These are phyloP conservation scores for Lutraria lutraria DNA, from an alignment of 2,888 invertebrate species.

Conservation along the genomic window DNA sequence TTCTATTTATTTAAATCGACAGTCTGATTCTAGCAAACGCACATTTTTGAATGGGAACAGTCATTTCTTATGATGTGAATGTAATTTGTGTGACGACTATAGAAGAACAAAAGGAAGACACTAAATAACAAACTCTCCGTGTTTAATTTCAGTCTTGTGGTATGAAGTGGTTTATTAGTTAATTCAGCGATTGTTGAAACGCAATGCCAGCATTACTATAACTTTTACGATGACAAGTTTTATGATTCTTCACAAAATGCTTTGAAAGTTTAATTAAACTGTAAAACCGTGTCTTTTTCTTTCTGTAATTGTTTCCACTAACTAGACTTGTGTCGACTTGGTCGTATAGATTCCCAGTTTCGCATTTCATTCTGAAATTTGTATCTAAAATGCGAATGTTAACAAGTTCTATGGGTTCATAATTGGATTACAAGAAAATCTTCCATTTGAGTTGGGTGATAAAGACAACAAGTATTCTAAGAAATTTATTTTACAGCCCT, in stretches of 20 bases:
- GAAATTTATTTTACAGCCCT: constrained; percentile 59
- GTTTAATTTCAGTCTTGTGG: constrained; percentile 19
- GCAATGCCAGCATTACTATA: constrained; percentile 25
- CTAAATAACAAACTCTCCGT: constrained; percentile 18
- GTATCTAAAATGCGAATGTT: constrained; percentile 42
- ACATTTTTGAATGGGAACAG: background rate
- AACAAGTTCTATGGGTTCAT: constrained; percentile 50
- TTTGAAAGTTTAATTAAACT: constrained; percentile 31
- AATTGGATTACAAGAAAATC: constrained; percentile 53
- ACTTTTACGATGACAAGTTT: constrained; percentile 22
- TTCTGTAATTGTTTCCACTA: constrained; percentile 29
- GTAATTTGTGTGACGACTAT: background rate
- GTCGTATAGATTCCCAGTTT: constrained; percentile 28
- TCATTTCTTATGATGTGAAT: constrained; percentile 9
- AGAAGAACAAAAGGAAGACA: background rate
- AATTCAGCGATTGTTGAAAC: constrained; percentile 22
- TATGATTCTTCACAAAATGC: constrained; percentile 13
- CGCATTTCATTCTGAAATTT: constrained; percentile 28
- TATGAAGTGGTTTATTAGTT: constrained; percentile 18
- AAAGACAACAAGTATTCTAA: constrained; percentile 61
- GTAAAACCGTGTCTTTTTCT: constrained; percentile 8
- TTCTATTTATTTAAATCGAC: background rate
- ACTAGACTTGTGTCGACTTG: constrained; percentile 32
- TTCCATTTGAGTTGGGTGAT: constrained; percentile 53
- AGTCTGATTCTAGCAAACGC: background rate